Percentiles rank a stretch among this genome's conserved stretches.
phyloP scores from a whole-genome alignment of 2,113 vertebrate species.

The Polypterus senegalus region DNA sequence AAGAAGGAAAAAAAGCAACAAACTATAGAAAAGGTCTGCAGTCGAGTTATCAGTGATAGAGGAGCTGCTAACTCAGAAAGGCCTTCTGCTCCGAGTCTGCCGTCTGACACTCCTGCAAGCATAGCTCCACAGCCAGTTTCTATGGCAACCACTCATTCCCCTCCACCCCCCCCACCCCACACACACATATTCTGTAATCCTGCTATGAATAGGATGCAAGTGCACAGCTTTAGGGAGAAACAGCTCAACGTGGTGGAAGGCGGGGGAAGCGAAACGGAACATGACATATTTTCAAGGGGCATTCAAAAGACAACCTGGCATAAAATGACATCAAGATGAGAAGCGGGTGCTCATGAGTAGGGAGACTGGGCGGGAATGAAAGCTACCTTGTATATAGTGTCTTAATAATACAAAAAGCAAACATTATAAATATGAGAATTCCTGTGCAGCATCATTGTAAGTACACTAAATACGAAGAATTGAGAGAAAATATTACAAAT shows the following conservation, averaged over 20 bases:
- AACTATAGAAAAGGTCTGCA: neutral
- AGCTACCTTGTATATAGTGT: too few species aligned
- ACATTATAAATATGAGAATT: too few species aligned
- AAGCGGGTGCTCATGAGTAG: too few species aligned
- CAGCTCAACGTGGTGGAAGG: slow-evolving; percentile 35
- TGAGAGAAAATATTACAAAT: too few species aligned
- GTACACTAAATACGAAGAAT: too few species aligned
- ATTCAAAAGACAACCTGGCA: too few species aligned
- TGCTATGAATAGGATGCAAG: slow-evolving; percentile 44
- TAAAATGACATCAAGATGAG: too few species aligned
- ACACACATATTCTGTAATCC: slow-evolving; percentile 34
- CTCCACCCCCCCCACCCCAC: neutral
- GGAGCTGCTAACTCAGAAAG: slow-evolving; percentile 13
- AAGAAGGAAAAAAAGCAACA: slow-evolving; percentile 7
- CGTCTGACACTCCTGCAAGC: slow-evolving; percentile 23
- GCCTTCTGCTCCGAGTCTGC: neutral
- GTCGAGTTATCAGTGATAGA: slow-evolving; percentile 9
- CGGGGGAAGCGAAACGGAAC: slow-evolving; percentile 31
- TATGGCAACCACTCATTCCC: slow-evolving; percentile 30
- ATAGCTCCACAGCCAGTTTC: slow-evolving; percentile 22
- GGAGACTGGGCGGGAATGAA: too few species aligned
- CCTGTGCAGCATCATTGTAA: too few species aligned
- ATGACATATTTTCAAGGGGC: slow-evolving; percentile 13
- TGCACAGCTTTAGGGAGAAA: slow-evolving; percentile 29
- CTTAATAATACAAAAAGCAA: too few species aligned